Evolutionary conservation across 2,888 invertebrate species (phyloP).

Genomic region (Cephus runcator): DNA sequence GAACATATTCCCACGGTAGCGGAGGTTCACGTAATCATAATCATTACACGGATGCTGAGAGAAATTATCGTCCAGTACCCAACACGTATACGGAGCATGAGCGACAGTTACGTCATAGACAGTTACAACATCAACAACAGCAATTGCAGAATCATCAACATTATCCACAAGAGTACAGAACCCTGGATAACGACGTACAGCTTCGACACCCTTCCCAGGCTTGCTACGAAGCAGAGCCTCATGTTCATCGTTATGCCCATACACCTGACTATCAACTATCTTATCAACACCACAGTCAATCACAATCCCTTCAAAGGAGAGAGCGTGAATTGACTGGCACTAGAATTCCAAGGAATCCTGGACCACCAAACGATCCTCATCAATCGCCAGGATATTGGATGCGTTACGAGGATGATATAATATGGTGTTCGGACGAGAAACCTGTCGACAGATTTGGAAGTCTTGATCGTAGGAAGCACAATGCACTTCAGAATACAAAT

Average conservation of each 20-base stretch:
- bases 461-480: constrained; percentile 70
- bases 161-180: constrained; percentile 25
- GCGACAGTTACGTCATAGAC: constrained; percentile 49
- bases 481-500: constrained; percentile 31
- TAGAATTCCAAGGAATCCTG: constrained; percentile 17
- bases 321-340: constrained; percentile 29
- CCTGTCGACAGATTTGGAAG: constrained; percentile 69
- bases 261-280: constrained; percentile 38
- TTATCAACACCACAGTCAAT: constrained; percentile 28
- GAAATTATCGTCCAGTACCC: constrained; percentile 50
- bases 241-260: constrained; percentile 36
- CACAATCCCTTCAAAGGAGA: constrained; percentile 28
- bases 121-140: constrained; percentile 40
- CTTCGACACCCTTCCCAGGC: background rate
- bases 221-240: constrained; percentile 42
- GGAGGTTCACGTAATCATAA: constrained; percentile 40
- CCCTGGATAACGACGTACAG: background rate
- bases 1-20: constrained; percentile 60
- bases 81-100: constrained; percentile 58
- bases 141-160: constrained; percentile 37
- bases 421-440: constrained; percentile 57
- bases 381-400: constrained; percentile 54
- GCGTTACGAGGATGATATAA: constrained; percentile 55
- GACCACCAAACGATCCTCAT: constrained; percentile 35
- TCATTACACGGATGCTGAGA: constrained; percentile 47